phyloP scores from a whole-genome alignment of 1,140 invertebrate species.

The Megathymus violae region DNA sequence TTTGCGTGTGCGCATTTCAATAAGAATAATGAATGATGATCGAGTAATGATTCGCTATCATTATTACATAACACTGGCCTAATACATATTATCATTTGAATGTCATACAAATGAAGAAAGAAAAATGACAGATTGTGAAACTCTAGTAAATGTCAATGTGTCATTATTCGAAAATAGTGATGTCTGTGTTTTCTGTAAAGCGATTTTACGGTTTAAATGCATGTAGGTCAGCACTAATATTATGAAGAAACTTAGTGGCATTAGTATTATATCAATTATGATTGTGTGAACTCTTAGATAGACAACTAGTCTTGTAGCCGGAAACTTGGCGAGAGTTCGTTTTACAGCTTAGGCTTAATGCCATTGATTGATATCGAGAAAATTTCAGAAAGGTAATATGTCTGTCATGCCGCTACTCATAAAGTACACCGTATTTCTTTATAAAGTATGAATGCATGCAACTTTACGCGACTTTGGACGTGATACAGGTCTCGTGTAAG shows the following conservation, averaged over 20 bases:
- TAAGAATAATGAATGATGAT: too few relatives aligned
- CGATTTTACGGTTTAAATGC: conserved; percentile 26
- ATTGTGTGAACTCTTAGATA: conserved; percentile 54
- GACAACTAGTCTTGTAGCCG: conserved; percentile 54
- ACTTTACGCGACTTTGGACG: conserved; percentile 67
- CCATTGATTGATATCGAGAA: conserved; percentile 80
- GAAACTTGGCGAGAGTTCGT: conserved; percentile 73
- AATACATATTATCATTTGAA: conserved; percentile 12
- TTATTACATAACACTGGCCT: conserved; percentile 1
- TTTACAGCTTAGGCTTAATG: conserved; percentile 72
- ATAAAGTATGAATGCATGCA: conserved; percentile 57
- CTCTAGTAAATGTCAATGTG: conserved; percentile 6
- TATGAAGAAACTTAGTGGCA: not conserved
- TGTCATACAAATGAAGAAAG: conserved; percentile 24
- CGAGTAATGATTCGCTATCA: conserved; percentile 4
- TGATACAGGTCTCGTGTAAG: conserved; percentile 64
- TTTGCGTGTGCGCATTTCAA: conserved; percentile 9
- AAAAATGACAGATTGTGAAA: conserved; percentile 42
- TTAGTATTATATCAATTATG: conserved; percentile 38
- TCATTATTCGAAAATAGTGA: conserved; percentile 61
- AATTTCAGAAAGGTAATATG: conserved; percentile 83
- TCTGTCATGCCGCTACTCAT: conserved; percentile 74
- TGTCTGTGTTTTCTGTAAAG: conserved; percentile 36
- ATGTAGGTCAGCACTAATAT: too few relatives aligned
- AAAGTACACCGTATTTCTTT: conserved; percentile 69